A percentile compares a stretch with the other conserved stretches of the same genome.
These are phyloP conservation scores for Catamblyrhynchus diadema DNA, from an alignment of 2,797 vertebrate species.

Conservation along the genomic window DNA sequence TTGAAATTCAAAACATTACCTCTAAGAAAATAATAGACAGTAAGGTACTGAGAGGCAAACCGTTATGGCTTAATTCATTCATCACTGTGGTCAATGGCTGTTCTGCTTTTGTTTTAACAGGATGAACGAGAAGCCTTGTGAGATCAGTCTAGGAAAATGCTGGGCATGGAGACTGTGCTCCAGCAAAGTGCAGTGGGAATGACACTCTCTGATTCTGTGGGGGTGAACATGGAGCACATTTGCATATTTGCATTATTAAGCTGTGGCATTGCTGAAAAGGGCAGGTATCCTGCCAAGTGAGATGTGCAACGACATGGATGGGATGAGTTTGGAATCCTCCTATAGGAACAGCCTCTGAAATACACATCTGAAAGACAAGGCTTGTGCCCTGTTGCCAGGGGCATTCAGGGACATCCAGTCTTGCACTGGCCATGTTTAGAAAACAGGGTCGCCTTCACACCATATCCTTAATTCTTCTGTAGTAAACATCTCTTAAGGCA, in stretches of 20 bases:
- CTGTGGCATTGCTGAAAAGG: not conserved
- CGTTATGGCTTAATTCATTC: not conserved
- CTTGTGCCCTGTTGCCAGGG: not conserved
- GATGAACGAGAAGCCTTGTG: not conserved
- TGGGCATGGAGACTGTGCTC: not conserved
- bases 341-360: not conserved
- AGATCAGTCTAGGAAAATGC: not conserved
- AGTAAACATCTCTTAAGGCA: not conserved
- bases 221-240: fast-evolving
- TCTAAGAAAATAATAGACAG: not conserved
- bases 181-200: not conserved
- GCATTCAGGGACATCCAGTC: not conserved
- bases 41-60: not conserved
- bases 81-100: not conserved
- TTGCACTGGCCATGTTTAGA: not conserved
- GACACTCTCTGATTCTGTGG: not conserved
- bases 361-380: not conserved
- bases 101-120: not conserved
- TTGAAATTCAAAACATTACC: not conserved
- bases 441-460: not conserved
- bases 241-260: not conserved
- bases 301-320: fast-evolving
- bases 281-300: not conserved
- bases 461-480: not conserved
- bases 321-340: not conserved